Percentiles rank a stretch among this genome's conserved stretches.
Evolutionary conservation across 2,888 invertebrate genomes (phyloP).

Genomic region (Torymus tubicola): DNA sequence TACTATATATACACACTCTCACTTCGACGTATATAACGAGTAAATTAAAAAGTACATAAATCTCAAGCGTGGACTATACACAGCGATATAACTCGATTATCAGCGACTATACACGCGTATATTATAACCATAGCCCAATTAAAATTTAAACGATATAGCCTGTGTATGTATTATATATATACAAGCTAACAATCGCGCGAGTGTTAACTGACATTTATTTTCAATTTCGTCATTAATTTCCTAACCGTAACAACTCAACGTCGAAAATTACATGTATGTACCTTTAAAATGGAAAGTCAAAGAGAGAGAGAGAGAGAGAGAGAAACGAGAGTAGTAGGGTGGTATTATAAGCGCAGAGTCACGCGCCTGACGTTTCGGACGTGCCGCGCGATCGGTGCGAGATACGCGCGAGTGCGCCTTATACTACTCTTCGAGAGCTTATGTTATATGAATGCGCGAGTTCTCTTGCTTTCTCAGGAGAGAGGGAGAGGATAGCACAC

Average conservation of each 20-base stretch:
- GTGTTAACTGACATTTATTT: too few species aligned
- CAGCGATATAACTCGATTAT: too few species aligned
- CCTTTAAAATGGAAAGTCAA: slow-evolving; percentile 29
- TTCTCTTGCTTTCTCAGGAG: not conserved
- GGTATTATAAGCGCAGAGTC: slow-evolving; percentile 63
- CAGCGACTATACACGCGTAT: too few species aligned
- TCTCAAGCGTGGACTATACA: not conserved
- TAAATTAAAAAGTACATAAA: slow-evolving; percentile 59
- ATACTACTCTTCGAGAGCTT: not conserved
- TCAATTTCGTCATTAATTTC: too few species aligned
- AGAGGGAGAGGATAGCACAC: not conserved
- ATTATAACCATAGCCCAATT: too few species aligned
- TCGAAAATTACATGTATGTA: too few species aligned
- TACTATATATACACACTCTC: too few species aligned
- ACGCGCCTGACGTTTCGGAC: slow-evolving; percentile 71
- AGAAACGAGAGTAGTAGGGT: slow-evolving; percentile 5
- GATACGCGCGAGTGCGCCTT: slow-evolving; percentile 30
- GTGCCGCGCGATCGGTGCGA: slow-evolving; percentile 64
- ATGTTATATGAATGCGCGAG: slow-evolving; percentile 15
- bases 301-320: not conserved
- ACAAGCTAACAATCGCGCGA: too few species aligned
- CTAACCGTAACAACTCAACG: too few species aligned
- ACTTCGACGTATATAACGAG: not conserved
- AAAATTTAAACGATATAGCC: too few species aligned
- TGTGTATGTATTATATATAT: too few species aligned